Conservation (phyloP, 2,888 invertebrate species). For the Parasteatoda lunata region DNA sequence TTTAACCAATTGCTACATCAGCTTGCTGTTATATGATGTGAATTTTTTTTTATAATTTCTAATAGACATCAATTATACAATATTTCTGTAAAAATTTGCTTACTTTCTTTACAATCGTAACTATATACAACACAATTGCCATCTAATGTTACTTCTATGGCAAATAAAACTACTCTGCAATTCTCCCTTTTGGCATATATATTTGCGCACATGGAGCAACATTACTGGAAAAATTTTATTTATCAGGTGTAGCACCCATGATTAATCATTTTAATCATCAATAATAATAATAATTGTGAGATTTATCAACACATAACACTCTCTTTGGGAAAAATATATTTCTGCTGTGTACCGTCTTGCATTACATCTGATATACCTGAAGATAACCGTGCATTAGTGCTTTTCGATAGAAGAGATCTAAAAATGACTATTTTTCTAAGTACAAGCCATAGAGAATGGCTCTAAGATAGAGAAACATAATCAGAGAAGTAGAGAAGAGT, state of each 20-base stretch:
- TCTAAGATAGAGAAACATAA: conserved; percentile 43
- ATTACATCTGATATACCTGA: conserved; percentile 51
- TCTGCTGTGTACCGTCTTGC: conserved; percentile 54
- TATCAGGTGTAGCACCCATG: conserved; percentile 55
- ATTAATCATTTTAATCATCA: conserved; percentile 19
- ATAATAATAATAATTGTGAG: conserved; percentile 53
- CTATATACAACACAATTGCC: conserved; percentile 66
- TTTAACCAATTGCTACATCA: conserved; percentile 64
- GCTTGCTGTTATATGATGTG: conserved; percentile 43
- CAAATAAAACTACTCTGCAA: conserved; percentile 55
- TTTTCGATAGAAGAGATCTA: conserved; percentile 61
- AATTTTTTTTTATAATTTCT: conserved; percentile 54
- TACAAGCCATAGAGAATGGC: conserved; percentile 43
- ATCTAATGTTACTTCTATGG: conserved; percentile 61
- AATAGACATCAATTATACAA: conserved; percentile 63
- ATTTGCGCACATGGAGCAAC: conserved; percentile 62
- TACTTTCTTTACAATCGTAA: conserved; percentile 53
- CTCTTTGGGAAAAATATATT: conserved; percentile 46
- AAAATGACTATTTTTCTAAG: conserved; percentile 56
- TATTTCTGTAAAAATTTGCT: conserved; percentile 65
- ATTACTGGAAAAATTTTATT: conserved; percentile 52
- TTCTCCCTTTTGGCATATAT: conserved; percentile 52
- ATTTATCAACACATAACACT: conserved; percentile 54
- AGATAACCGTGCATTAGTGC: conserved; percentile 63
- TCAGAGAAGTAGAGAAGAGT: conserved; percentile 42